Evolutionary conservation across 2,888 invertebrate genomes (phyloP), one percentile per base, ranked within the genome.

Genomic region (Sussaba pulchella): DNA sequence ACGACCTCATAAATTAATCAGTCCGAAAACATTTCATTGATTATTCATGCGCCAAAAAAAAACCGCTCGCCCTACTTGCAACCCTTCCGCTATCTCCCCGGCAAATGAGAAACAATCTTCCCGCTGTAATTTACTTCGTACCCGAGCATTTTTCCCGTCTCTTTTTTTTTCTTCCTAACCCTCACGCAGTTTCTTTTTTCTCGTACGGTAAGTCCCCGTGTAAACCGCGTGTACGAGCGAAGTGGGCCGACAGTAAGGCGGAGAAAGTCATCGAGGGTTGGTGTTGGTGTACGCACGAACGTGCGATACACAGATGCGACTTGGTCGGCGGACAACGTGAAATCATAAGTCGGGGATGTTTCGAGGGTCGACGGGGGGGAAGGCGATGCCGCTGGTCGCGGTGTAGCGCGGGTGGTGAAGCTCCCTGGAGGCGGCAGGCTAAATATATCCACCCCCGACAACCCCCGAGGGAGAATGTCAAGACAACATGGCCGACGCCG

Each of bases 401-500:
- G 57, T 54, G 64, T 57, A 50, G 73, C 76, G 72, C 71, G 85
- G 82, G 77, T 81, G 82, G 78, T 57, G 70, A 83, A 78, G 82
- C 81, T 92, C 92, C 91, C 92, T 87, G 87, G 91, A 91, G 92
- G 92, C 91, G 90, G 78, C 87, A 90, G 89, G 91, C 92, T 92
- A 92, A 92, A 92, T 92, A 92, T 92, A 92, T 91, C 91, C 91
- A 91, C 90, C 88, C 89, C 84, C 83, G 85, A 87, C 86, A 86
- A 85, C 83, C 86, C 86, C 82, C 85, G 85, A 85, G 91, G 91
- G 91, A 91, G 88, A 91, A 91, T 91, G 92, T 92, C 92, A 92
- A 92, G 92, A 91, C 92, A 92, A 92, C 92, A 92, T 92, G 92
- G 92, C 92, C 91, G 92, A 91, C 91, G 91, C 89, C 89, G 91